These are phyloP conservation scores for Aporrectodea caliginosa DNA, from an alignment of 1,140 invertebrate genomes.

Conservation along the genomic window DNA sequence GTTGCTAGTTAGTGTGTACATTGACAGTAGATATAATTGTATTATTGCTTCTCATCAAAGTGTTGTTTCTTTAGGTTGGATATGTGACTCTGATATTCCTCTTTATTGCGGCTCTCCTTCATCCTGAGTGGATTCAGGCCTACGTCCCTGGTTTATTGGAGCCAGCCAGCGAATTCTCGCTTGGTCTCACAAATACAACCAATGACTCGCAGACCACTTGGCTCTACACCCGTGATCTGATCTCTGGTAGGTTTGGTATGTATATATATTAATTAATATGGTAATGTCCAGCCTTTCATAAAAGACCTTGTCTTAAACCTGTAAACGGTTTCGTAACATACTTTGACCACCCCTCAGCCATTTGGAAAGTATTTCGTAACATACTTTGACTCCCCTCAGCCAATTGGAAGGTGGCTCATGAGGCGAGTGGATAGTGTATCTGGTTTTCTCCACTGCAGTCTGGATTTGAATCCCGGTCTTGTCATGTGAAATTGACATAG, in stretches of 20 bases:
- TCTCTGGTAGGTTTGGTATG: not conserved
- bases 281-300: too few relatives aligned
- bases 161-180: not conserved
- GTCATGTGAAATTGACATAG: too few relatives aligned
- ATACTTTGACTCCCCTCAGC: too few relatives aligned
- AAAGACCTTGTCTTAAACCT: too few relatives aligned
- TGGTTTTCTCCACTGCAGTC: too few relatives aligned
- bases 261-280: too few relatives aligned
- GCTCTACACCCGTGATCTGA: not conserved
- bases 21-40: not conserved
- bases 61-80: not conserved
- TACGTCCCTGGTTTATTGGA: not conserved
- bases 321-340: too few relatives aligned
- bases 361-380: too few relatives aligned
- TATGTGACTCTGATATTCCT: slow-evolving; percentile 1
- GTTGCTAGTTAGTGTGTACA: not conserved
- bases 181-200: not conserved
- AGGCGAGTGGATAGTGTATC: too few relatives aligned
- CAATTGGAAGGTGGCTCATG: too few relatives aligned
- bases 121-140: slow-evolving; percentile 20
- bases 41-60: not conserved
- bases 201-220: not conserved
- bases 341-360: too few relatives aligned
- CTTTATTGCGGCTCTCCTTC: not conserved
- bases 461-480: too few relatives aligned